These are phyloP conservation scores for Hystrix brachyura DNA, from an alignment of 2,113 vertebrate species.

Conservation along the genomic window DNA sequence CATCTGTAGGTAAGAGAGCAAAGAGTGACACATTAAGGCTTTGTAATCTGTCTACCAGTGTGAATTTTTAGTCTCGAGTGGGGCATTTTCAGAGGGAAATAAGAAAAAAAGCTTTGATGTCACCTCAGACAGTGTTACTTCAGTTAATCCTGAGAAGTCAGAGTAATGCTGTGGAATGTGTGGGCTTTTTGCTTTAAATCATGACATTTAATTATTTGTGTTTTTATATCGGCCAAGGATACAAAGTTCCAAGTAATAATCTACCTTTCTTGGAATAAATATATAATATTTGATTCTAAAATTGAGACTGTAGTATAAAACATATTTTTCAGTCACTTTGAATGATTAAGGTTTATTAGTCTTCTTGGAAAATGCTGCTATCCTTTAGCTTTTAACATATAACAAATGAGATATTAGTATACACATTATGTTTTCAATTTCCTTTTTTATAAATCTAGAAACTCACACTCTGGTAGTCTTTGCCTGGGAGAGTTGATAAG, in stretches of 20 bases:
- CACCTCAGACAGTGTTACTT: not conserved
- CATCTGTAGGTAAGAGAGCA: not conserved
- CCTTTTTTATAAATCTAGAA: not conserved
- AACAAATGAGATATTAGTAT: not conserved
- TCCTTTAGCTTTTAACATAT: slow-evolving; percentile 10
- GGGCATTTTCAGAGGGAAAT: not conserved
- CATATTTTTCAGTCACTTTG: slow-evolving; percentile 35
- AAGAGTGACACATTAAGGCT: not conserved
- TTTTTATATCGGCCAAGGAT: not conserved
- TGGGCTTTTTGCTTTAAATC: not conserved
- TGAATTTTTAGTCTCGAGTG: not conserved
- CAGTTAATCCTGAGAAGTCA: not conserved
- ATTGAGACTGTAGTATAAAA: slow-evolving; percentile 17
- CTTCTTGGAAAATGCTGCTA: not conserved
- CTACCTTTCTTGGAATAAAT: not conserved
- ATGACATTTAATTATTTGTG: not conserved
- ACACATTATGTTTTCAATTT: not conserved
- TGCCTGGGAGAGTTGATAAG: not conserved
- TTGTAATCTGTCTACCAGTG: not conserved
- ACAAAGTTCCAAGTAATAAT: not conserved
- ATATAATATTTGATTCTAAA: not conserved
- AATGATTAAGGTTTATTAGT: not conserved
- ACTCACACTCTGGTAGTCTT: not conserved
- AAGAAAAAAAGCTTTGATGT: not conserved
- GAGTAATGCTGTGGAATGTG: not conserved